phyloP scores from a whole-genome alignment of 30 jellyfish, hydroid and myxozoan species.

The Turritopsis dohrnii region DNA sequence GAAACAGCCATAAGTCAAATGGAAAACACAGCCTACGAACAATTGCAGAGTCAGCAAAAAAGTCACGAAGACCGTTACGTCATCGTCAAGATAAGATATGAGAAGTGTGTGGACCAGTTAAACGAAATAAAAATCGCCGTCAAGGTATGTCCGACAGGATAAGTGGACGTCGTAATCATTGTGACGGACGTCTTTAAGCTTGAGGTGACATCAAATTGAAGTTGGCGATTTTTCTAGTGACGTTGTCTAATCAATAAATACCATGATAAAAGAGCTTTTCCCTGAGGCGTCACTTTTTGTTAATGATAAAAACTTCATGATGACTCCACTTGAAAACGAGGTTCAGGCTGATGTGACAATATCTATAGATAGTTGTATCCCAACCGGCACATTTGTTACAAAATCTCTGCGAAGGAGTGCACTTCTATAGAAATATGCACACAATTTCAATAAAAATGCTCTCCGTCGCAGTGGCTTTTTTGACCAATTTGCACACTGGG shows the following conservation, averaged over 20 bases:
- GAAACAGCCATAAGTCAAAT: constrained; percentile 83
- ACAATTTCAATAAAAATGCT: too few relatives aligned
- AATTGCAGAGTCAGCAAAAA: constrained; percentile 62
- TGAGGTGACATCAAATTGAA: not conserved
- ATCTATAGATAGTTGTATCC: too few relatives aligned
- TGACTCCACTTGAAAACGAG: too few relatives aligned
- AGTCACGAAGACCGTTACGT: constrained; percentile 2
- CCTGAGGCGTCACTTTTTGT: not conserved
- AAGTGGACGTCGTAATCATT: not conserved
- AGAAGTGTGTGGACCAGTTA: not conserved
- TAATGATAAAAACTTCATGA: not conserved
- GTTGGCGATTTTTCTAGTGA: not conserved
- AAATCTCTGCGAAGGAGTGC: too few relatives aligned
- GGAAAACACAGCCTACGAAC: constrained; percentile 85
- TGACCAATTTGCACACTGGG: too few relatives aligned
- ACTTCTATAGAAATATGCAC: too few relatives aligned
- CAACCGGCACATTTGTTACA: too few relatives aligned
- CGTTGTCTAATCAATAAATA: not conserved
- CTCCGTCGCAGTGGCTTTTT: too few relatives aligned
- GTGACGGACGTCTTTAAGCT: not conserved
- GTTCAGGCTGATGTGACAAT: too few relatives aligned
- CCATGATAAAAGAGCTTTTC: not conserved
- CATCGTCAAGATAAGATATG: constrained; percentile 9
- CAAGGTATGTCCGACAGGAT: constrained; percentile 23
- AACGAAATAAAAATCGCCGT: constrained; percentile 21